Evolutionary conservation across 2,113 vertebrate species (phyloP).

Genomic region (Recurvirostra avosetta): DNA sequence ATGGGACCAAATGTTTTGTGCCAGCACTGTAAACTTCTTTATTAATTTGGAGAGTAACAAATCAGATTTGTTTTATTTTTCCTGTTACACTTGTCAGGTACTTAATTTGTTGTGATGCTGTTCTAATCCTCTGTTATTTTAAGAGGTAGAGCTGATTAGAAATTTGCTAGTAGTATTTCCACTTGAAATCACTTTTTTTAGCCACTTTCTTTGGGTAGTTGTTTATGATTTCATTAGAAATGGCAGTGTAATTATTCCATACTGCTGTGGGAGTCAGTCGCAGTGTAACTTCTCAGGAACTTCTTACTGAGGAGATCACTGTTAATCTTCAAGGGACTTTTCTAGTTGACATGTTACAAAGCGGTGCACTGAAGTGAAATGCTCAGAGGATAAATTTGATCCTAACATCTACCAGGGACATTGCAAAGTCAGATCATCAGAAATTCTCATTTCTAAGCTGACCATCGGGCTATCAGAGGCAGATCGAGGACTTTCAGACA

Average conservation of each 20-base stretch:
- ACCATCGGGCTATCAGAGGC: neutral
- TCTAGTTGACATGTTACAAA: neutral
- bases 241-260: neutral
- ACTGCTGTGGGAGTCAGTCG: neutral
- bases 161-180: neutral
- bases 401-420: neutral
- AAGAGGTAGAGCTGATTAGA: neutral
- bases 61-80: neutral
- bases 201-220: neutral
- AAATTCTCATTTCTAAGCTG: neutral
- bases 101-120: neutral
- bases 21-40: neutral
- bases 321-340: neutral
- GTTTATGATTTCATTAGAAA: neutral
- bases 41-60: neutral
- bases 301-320: neutral
- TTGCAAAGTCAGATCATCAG: neutral
- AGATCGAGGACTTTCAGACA: neutral
- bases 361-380: neutral
- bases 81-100: neutral
- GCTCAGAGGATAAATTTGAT: neutral
- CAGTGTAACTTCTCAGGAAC: neutral
- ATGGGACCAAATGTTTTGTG: neutral
- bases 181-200: neutral
- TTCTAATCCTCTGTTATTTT: neutral